A percentile compares a stretch with the other conserved stretches of the same genome.
Evolutionary conservation across 2,888 invertebrate species (phyloP).

Genomic region (Lepidocyrtoides sp.): DNA sequence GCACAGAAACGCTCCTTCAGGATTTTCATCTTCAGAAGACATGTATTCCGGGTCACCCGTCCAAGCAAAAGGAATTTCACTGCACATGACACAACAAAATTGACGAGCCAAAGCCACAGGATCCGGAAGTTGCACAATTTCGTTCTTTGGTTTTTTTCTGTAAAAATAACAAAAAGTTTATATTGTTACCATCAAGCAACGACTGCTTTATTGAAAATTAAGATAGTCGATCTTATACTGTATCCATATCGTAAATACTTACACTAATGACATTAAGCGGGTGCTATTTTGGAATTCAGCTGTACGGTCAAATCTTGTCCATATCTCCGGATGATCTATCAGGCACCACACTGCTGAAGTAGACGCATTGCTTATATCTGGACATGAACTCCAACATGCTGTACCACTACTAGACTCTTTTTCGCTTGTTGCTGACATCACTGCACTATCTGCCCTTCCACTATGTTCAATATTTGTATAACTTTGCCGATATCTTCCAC

Average conservation of each 20-base stretch:
- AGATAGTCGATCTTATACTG: not conserved
- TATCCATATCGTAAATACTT: not conserved
- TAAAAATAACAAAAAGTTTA: not conserved
- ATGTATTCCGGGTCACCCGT: not conserved
- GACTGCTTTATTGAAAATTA: not conserved
- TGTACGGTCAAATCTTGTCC: not conserved
- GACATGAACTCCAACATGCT: no score
- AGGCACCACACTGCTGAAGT: not conserved
- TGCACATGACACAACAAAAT: not conserved
- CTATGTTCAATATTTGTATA: no score
- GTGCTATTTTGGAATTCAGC: not conserved
- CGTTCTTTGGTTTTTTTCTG: not conserved
- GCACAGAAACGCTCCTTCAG: not conserved
- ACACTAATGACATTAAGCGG: not conserved
- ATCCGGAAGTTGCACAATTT: not conserved
- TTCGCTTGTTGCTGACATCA: no score
- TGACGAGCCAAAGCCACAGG: not conserved
- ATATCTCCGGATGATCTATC: not conserved
- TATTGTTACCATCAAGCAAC: not conserved
- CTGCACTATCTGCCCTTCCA: no score
- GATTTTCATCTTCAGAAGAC: not conserved
- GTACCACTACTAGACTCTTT: no score
- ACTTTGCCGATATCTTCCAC: no score
- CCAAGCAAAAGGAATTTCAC: slow-evolving; percentile 2
- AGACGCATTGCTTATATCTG: no score